phyloP scores from a whole-genome alignment of 2,888 invertebrate genomes.

The Stenoptilia bipunctidactyla region DNA sequence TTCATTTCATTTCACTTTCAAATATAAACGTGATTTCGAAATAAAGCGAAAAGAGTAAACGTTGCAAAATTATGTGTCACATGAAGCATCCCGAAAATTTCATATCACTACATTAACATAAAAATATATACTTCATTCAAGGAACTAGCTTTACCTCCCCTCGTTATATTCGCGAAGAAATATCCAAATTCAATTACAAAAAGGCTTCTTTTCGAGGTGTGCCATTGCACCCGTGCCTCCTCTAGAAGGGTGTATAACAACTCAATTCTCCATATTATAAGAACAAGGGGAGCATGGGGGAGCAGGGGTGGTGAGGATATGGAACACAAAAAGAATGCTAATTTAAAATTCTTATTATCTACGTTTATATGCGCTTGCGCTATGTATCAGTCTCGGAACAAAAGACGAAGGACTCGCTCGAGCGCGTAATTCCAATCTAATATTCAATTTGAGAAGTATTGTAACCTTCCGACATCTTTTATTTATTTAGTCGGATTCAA shows the following conservation, averaged over 20 bases:
- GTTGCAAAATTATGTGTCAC: conserved; percentile 32
- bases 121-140: conserved; percentile 26
- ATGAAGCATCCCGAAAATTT: conserved; percentile 42
- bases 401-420: conserved; percentile 56
- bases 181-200: conserved; percentile 71
- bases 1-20: no score
- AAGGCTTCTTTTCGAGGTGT: conserved; percentile 58
- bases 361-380: conserved; percentile 67
- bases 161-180: conserved; percentile 58
- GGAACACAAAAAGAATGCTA: conserved; percentile 69
- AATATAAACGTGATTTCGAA: not conserved
- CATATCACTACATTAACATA: conserved; percentile 50
- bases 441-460: conserved; percentile 66
- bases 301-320: conserved; percentile 37
- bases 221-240: conserved; percentile 64
- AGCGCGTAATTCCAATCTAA: conserved; percentile 69
- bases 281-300: conserved; percentile 56
- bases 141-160: conserved; percentile 50
- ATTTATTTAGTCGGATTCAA: conserved; percentile 47
- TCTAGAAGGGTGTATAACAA: conserved; percentile 65
- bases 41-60: conserved; percentile 20
- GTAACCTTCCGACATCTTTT: conserved; percentile 50
- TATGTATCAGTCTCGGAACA: conserved; percentile 64
- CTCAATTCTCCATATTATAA: conserved; percentile 70
- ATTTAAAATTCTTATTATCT: conserved; percentile 68